Evolutionary conservation across 2,797 vertebrate genomes (phyloP).

Genomic region (Gymnoscopelus braueri): DNA sequence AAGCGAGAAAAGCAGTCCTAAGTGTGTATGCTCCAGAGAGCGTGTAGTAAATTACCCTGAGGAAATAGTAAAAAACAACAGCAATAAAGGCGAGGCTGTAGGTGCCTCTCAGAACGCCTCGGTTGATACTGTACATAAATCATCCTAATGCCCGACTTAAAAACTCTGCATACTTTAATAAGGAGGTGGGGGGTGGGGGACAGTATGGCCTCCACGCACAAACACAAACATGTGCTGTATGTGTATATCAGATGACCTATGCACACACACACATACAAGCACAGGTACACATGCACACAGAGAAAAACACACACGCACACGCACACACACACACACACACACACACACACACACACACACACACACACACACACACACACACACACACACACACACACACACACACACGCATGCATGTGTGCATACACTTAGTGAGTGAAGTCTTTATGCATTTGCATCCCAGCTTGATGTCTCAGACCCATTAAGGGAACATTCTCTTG

Average conservation of each 20-base stretch:
- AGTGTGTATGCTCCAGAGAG: constrained; percentile 69
- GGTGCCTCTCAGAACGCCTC: constrained; percentile 69
- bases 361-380: not conserved
- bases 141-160: constrained; percentile 79
- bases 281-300: too few relatives aligned
- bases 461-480: constrained; percentile 29
- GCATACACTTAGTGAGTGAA: constrained; percentile 9
- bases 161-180: constrained; percentile 80
- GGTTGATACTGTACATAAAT: constrained; percentile 77
- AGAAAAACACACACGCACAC: constrained; percentile 24
- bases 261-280: constrained; percentile 26
- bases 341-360: not conserved
- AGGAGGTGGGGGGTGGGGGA: constrained; percentile 40
- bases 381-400: constrained; percentile 4
- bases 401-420: not conserved
- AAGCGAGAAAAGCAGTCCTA: constrained; percentile 54
- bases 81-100: constrained; percentile 74
- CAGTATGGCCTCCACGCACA: not conserved
- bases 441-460: constrained; percentile 38
- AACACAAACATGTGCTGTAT: constrained; percentile 1
- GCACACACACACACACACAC: constrained; percentile 3
- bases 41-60: constrained; percentile 74
- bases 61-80: constrained; percentile 78
- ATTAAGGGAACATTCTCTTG: constrained; percentile 26
- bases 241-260: not conserved